Base-by-base conservation (phyloP, 30 jellyfish, hydroid and myxozoan genomes). In the Euphysa ruthae region DNA sequence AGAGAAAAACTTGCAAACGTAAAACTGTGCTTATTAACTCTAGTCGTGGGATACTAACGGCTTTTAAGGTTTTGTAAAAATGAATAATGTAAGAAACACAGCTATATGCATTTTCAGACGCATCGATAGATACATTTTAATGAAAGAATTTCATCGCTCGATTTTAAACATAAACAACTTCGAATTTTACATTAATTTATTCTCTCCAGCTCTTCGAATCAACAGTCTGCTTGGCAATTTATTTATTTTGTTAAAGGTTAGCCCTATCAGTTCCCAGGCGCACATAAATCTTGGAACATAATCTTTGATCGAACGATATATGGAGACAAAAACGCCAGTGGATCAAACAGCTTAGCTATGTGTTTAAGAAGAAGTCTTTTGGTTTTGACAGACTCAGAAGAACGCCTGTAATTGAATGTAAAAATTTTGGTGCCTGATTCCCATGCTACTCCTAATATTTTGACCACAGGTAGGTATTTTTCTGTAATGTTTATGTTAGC, bases 261-360 rank as follows among this genome's bases (percentile, higher is more conserved):
- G 33, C 55, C 82, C 82, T 81, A 70, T 4, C 23, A 65, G 3
- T 14, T 35, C 4, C 69, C 69, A 6, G 5, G 16, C 3, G 8
- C 8, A 13, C 82, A 70, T 13, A 70, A 21, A 6, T 70, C 82
- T 70, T 56, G 82, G 14, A 70, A 56, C 6, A 70, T 27, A 7
- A 26, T 26, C 26, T 70, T 4, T 38, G 12, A 12, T 38, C 52
- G 52, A 38, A 38, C 12, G n/a, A 38, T n/a, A 38, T 8, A 38
- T 8, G 81, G 81, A 19, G 46, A 12, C 2, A 52, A 0, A 22
- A 52, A 12, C 30, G 78, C 18, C n/a, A 69, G 77, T 13, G 78
- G 89, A 33, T 78, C 88, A 38, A 78, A 78, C 34, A 30, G 18
- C 1, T 79, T 68, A 33, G 93, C 84, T 20, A 69, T 23, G 24